Evolutionary conservation across 2,888 invertebrate species (phyloP), one percentile per base, ranked within the genome.

Genomic region (Drosophila subsilvestris): DNA sequence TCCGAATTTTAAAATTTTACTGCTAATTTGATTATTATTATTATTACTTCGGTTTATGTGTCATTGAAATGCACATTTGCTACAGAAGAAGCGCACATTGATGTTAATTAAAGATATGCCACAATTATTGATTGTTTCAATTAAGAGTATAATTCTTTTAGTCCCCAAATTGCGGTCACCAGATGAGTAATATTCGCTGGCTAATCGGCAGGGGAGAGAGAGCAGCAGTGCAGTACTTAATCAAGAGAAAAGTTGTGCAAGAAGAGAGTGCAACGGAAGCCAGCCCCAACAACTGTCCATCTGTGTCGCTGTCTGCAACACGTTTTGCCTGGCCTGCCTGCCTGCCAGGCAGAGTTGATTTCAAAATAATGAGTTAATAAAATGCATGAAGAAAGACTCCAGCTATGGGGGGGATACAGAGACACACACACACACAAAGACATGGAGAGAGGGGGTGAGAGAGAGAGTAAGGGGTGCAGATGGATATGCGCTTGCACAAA

Each of bases 341-440:
- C 14, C 37, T 67, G 75, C 54, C 62, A 74, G 48, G 45, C 50
- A 50, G 63, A 61, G 79, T 80, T 83, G 75, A 78, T 80, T 82
- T 76, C 68, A 68, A 86, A 81, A 86, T 86, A 82, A 80, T 78
- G 86, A 86, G 77, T 82, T 75, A 86, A 86, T 86, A 81, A 86
- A 79, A 73, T 78, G 62, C 72, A 60, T 51, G 48, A 72, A 55
- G 73, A 79, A 61, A 63, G 69, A 75, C 63, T 37, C 17, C 25
- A n/a, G 56, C 59, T 14, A 49, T 37, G n/a, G 55, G 29, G 29
- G 20, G 8, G 12, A 45, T 9, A 25, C 9, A 3, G 9, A 18
- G 32, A 18, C 8, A 37, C 9, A 50, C 18, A 32, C 14, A 51
- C 25, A 27, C 5, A 22, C 0, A 22, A 0, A 22, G 3, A 2